These are phyloP conservation scores for Orussus abietinus DNA, from an alignment of 1,140 invertebrate species.

Conservation along the genomic window DNA sequence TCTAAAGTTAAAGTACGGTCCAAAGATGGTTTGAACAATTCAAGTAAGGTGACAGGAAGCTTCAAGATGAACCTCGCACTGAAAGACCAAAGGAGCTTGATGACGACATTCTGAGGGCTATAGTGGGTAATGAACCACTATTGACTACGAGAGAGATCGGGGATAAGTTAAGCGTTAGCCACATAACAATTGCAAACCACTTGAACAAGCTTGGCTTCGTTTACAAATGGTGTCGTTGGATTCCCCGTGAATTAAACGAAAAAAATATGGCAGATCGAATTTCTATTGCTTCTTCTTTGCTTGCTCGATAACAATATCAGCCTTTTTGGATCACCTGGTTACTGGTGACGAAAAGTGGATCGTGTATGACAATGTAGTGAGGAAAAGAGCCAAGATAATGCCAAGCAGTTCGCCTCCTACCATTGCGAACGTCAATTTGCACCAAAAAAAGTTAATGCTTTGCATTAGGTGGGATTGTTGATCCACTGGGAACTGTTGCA, in stretches of 20 bases:
- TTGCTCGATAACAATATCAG: conserved; percentile 24
- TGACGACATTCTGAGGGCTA: too few species aligned
- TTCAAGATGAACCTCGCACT: conserved; percentile 9
- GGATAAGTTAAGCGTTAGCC: background rate
- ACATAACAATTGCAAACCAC: conserved; percentile 4
- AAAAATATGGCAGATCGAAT: conserved; percentile 11
- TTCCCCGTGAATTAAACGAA: conserved; percentile 8
- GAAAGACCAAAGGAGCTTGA: background rate
- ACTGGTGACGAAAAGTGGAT: conserved; percentile 22
- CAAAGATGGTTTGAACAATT: conserved; percentile 11
- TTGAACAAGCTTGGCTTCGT: conserved; percentile 9
- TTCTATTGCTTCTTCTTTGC: background rate
- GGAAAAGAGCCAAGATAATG: conserved; percentile 10
- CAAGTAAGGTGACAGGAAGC: conserved; percentile 1
- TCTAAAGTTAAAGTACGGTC: conserved; percentile 5
- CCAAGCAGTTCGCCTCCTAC: conserved; percentile 8
- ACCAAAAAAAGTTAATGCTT: conserved; percentile 16
- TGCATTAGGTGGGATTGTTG: conserved; percentile 16
- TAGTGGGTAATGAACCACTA: too few species aligned
- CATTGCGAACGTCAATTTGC: conserved; percentile 19
- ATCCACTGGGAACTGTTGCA: too few species aligned
- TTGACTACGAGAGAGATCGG: conserved; percentile 8
- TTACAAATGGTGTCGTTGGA: too few species aligned
- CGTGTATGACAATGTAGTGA: conserved; percentile 1
- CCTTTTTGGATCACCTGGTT: conserved; percentile 21